Conservation (phyloP, 1,140 invertebrate genomes). For the Heliothis virescens region DNA sequence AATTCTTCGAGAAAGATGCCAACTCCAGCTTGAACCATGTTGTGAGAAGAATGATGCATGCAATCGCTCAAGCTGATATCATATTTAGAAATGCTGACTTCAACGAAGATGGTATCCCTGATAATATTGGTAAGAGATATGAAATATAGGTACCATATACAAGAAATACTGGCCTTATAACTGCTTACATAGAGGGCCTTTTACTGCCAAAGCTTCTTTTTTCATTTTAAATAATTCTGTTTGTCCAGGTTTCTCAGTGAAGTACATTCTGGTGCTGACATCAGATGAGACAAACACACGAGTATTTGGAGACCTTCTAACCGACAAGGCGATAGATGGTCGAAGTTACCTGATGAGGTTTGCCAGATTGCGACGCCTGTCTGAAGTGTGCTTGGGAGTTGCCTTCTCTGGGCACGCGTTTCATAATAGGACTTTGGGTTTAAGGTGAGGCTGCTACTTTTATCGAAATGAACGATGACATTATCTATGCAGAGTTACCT, state of each 20-base stretch:
- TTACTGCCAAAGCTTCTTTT: too few species aligned
- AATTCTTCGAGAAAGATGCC: conserved; percentile 77
- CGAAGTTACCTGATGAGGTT: conserved; percentile 74
- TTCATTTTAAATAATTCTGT: background rate
- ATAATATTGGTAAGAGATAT: conserved; percentile 75
- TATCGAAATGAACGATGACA: too few species aligned
- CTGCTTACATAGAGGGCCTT: too few species aligned
- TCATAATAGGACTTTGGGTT: conserved; percentile 75
- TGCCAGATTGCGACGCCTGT: conserved; percentile 71
- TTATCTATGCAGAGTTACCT: background rate
- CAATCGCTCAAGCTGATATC: conserved; percentile 77
- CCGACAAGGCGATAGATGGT: conserved; percentile 65
- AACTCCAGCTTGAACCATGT: conserved; percentile 76
- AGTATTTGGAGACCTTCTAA: conserved; percentile 71
- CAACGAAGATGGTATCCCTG: conserved; percentile 77
- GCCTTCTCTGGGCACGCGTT: conserved; percentile 80
- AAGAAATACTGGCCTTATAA: too few species aligned
- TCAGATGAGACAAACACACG: conserved; percentile 73
- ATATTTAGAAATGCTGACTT: conserved; percentile 81
- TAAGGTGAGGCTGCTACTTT: conserved; percentile 62
- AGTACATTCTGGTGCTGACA: conserved; percentile 77
- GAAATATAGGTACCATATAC: background rate
- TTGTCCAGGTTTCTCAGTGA: conserved; percentile 74
- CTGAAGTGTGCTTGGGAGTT: conserved; percentile 78
- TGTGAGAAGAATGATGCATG: conserved; percentile 77